Percentiles rank a stretch among this genome's conserved stretches.
These are phyloP conservation scores for Halcyon chelicuti DNA, from an alignment of 2,797 vertebrate species.

Conservation along the genomic window DNA sequence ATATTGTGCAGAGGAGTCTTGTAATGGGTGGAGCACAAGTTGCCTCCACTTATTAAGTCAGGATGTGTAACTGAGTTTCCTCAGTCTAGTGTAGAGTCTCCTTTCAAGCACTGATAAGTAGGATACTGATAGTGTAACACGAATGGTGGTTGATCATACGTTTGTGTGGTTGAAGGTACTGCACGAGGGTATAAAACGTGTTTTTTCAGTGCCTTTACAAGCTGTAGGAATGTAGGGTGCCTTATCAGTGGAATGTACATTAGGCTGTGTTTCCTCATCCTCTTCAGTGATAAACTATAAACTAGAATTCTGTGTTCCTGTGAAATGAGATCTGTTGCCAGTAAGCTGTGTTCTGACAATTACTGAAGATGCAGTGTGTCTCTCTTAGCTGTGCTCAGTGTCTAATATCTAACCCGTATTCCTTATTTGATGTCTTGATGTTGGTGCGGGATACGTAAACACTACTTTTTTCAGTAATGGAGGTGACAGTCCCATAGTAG, in stretches of 20 bases:
- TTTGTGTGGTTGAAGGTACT: background rate
- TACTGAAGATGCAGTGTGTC: background rate
- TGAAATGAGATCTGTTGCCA: slow-evolving; percentile 24
- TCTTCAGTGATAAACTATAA: background rate
- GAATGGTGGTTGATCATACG: background rate
- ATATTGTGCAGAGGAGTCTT: slow-evolving; percentile 54
- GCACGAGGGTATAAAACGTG: background rate
- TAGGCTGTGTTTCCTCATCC: background rate
- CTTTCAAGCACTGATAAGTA: background rate
- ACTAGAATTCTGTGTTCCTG: background rate
- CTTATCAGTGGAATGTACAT: background rate
- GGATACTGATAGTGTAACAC: background rate
- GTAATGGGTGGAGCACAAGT: slow-evolving; percentile 52
- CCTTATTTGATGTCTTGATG: slow-evolving; percentile 15
- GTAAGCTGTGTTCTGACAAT: background rate
- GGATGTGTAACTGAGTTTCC: slow-evolving; percentile 47
- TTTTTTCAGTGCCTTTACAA: background rate
- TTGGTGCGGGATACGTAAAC: background rate
- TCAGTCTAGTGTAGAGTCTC: slow-evolving; percentile 21
- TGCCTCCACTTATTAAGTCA: slow-evolving; percentile 16
- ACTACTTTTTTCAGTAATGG: background rate
- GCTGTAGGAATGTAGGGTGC: background rate
- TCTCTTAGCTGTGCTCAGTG: background rate
- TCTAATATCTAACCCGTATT: background rate
- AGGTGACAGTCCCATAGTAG: background rate